phyloP scores from a whole-genome alignment of 2,797 vertebrate species.

The Microctenopoma lineatum region DNA sequence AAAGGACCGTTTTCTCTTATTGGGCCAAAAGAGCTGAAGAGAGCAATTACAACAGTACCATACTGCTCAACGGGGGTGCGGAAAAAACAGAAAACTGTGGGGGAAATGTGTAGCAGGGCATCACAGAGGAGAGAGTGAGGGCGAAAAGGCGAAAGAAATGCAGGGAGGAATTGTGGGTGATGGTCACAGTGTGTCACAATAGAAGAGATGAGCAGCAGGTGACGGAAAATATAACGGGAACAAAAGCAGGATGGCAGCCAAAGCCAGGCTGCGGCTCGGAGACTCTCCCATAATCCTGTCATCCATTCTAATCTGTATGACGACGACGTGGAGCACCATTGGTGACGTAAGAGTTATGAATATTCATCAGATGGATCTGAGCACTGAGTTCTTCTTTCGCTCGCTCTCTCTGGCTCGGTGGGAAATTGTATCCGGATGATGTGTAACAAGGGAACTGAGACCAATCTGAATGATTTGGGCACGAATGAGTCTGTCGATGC shows the following conservation, averaged over 20 bases:
- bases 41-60: conserved; percentile 72
- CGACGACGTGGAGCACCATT: conserved; percentile 50
- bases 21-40: conserved; percentile 74
- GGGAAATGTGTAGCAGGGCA: conserved; percentile 35
- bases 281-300: conserved; percentile 62
- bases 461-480: too few relatives aligned
- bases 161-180: conserved; percentile 20
- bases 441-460: background rate
- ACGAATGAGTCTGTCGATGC: background rate
- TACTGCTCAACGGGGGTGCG: conserved; percentile 56
- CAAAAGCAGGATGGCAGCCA: conserved; percentile 49
- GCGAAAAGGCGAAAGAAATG: conserved; percentile 11
- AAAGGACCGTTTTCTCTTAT: conserved; percentile 66
- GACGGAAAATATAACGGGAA: conserved; percentile 38
- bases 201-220: conserved; percentile 28
- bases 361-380: conserved; percentile 64
- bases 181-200: conserved; percentile 30
- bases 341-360: conserved; percentile 65
- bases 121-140: conserved; percentile 25
- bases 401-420: background rate
- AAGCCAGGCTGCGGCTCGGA: conserved; percentile 32
- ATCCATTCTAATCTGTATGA: conserved; percentile 68
- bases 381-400: conserved; percentile 34
- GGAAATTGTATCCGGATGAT: conserved; percentile 1
- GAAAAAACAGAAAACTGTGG: conserved; percentile 40